Conservation (phyloP, 1,140 invertebrate species). For the Drosophila triauraria region DNA sequence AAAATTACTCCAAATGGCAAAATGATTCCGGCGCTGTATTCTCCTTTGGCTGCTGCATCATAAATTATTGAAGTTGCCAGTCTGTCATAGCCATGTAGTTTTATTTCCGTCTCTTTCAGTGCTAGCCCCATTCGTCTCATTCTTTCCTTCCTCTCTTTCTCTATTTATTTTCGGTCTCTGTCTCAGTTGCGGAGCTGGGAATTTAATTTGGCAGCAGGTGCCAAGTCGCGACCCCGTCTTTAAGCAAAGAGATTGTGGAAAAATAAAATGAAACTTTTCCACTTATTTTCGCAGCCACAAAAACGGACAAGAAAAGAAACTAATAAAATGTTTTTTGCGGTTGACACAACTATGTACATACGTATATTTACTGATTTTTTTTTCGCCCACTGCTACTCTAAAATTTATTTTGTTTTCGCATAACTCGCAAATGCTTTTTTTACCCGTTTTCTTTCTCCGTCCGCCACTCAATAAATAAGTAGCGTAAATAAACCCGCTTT, state of each 20-base stretch:
- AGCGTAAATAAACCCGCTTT: slow-evolving; percentile 61
- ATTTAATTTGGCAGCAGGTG: slow-evolving; percentile 79
- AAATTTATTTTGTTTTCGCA: slow-evolving; percentile 81
- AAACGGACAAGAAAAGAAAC: slow-evolving; percentile 24
- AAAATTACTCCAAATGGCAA: slow-evolving; percentile 77
- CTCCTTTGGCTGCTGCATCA: slow-evolving; percentile 48
- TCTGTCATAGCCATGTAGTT: slow-evolving; percentile 75
- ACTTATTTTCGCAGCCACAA: slow-evolving; percentile 67
- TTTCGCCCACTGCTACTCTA: slow-evolving; percentile 48
- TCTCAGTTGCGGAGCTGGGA: slow-evolving; percentile 21
- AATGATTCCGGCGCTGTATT: slow-evolving; percentile 68
- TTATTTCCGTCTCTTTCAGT: slow-evolving; percentile 14
- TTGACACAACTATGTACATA: slow-evolving; percentile 34
- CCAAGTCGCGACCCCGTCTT: slow-evolving; percentile 65
- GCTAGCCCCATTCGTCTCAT: slow-evolving; percentile 1
- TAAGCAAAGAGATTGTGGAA: slow-evolving; percentile 38
- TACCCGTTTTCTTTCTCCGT: slow-evolving; percentile 14
- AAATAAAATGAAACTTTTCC: slow-evolving; percentile 75
- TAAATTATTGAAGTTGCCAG: slow-evolving; percentile 80
- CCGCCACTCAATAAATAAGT: slow-evolving; percentile 76
- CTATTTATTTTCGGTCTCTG: slow-evolving; percentile 18
- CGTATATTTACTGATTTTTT: slow-evolving; percentile 10
- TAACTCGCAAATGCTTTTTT: slow-evolving; percentile 59
- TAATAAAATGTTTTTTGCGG: slow-evolving; percentile 56
- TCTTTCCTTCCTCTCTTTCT: slow-evolving; percentile 1